These are phyloP conservation scores for Tetragnatha versicolor DNA, from an alignment of 1,140 invertebrate genomes.

Conservation along the genomic window DNA sequence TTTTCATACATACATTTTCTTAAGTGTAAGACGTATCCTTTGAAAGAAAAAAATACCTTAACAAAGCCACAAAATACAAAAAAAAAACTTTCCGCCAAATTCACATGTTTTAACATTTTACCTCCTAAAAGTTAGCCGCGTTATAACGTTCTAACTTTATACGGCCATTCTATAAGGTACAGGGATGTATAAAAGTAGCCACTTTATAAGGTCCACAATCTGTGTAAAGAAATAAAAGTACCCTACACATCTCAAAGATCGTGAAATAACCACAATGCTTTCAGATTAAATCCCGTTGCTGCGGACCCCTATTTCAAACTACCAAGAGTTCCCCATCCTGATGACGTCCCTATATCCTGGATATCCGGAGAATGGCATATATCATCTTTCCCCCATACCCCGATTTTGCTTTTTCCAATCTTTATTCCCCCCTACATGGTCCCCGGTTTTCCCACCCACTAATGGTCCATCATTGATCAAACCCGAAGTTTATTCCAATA, in stretches of 20 bases:
- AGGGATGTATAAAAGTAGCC: too few relatives aligned
- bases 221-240: too few relatives aligned
- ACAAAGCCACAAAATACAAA: too few relatives aligned
- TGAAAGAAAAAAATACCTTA: too few relatives aligned
- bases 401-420: conserved; percentile 36
- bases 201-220: too few relatives aligned
- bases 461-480: conserved; percentile 44
- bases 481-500: conserved; percentile 38
- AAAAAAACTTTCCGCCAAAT: too few relatives aligned
- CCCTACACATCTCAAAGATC: neutral
- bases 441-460: conserved; percentile 39
- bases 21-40: too few relatives aligned
- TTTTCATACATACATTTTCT: too few relatives aligned
- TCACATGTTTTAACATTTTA: too few relatives aligned
- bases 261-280: conserved; percentile 12
- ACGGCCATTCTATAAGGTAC: too few relatives aligned
- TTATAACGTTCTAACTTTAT: too few relatives aligned
- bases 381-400: conserved; percentile 31
- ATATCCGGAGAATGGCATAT: conserved; percentile 32
- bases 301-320: conserved; percentile 26
- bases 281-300: conserved; percentile 8
- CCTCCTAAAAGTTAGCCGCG: too few relatives aligned
- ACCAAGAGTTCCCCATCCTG: neutral
- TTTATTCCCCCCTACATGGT: neutral
- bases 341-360: conserved; percentile 35